Conservation (phyloP, 2,888 invertebrate genomes). For the Lutraria lutraria region DNA sequence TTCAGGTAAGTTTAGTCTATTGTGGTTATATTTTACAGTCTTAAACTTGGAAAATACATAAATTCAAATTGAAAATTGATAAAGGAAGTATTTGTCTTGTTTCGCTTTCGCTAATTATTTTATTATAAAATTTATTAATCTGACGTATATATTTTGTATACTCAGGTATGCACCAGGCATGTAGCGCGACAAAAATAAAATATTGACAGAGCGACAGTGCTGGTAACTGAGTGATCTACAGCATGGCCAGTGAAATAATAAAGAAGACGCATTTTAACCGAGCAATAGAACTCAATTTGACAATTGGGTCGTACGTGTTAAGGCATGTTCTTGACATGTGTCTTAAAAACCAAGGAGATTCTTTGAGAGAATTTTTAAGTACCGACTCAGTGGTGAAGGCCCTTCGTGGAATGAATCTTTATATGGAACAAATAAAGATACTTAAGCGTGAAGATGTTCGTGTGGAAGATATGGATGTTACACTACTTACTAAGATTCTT, state of each 20-base stretch:
- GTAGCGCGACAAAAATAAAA: no score
- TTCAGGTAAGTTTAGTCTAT: no score
- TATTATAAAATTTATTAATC: no score
- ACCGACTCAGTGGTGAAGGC: not conserved
- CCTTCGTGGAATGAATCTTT: not conserved
- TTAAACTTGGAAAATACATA: no score
- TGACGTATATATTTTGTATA: no score
- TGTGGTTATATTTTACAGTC: no score
- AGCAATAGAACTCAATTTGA: constrained; percentile 36
- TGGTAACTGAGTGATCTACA: no score
- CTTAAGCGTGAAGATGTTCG: not conserved
- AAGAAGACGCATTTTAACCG: constrained; percentile 23
- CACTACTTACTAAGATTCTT: constrained; percentile 17
- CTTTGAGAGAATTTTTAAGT: constrained; percentile 2
- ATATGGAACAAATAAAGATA: not conserved
- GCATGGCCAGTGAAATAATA: not conserved
- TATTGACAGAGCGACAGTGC: no score
- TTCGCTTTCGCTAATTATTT: no score
- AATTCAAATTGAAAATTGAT: no score
- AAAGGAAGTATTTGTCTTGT: no score
- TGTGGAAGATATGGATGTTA: constrained; percentile 23
- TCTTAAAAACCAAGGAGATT: not conserved
- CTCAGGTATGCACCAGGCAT: no score
- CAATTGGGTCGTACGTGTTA: constrained; percentile 25
- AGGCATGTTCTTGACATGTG: not conserved